phyloP scores from a whole-genome alignment of 2,797 vertebrate species.

The Triplophysa yarkandensis region DNA sequence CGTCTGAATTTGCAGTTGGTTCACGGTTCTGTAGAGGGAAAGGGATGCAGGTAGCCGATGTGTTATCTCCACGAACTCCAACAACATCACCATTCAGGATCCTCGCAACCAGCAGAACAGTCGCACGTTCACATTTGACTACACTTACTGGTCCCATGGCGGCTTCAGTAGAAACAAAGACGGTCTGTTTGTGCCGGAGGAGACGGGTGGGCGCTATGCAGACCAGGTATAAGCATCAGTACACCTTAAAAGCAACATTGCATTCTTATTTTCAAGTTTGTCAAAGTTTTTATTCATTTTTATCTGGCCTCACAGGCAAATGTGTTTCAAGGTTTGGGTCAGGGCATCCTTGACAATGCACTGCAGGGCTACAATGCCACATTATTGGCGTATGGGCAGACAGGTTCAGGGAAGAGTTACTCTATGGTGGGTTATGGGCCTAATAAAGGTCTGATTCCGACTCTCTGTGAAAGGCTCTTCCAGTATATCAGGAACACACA shows the following conservation, averaged over 20 bases:
- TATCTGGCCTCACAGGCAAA: conserved; percentile 68
- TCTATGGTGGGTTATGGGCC: conserved; percentile 81
- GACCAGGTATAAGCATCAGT: conserved; percentile 69
- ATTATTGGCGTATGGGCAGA: conserved; percentile 83
- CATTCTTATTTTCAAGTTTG: not conserved
- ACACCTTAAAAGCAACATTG: not conserved
- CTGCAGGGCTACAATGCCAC: conserved; percentile 85
- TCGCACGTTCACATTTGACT: conserved; percentile 80
- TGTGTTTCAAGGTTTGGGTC: conserved; percentile 80
- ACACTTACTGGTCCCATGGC: conserved; percentile 79
- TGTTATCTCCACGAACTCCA: conserved; percentile 77
- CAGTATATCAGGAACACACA: conserved; percentile 70
- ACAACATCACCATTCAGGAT: conserved; percentile 75
- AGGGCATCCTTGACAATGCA: conserved; percentile 79
- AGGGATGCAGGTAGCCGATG: conserved; percentile 78
- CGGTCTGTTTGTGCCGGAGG: conserved; percentile 73
- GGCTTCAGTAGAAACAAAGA: conserved; percentile 73
- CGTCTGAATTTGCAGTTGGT: not conserved
- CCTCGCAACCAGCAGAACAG: conserved; percentile 71
- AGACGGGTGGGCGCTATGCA: conserved; percentile 73
- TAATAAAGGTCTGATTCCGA: conserved; percentile 83
- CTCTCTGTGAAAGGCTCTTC: conserved; percentile 82
- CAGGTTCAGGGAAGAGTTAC: conserved; percentile 86
- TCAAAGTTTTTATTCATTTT: not conserved
- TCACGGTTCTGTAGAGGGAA: conserved; percentile 69